Conservation (phyloP, 2,888 invertebrate genomes). For the Strigamia transsilvanica region DNA sequence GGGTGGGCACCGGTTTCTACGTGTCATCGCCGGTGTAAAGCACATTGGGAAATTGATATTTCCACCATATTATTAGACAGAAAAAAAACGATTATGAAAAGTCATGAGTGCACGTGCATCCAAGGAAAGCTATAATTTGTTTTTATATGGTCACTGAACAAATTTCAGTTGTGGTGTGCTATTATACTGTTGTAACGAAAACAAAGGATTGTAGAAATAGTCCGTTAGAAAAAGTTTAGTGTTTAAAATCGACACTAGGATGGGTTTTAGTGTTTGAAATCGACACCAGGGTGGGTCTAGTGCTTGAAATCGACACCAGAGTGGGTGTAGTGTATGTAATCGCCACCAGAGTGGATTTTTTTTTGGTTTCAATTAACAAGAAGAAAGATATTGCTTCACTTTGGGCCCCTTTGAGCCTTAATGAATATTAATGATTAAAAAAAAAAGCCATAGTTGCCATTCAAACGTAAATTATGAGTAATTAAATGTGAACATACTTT, state of each 20-base stretch:
- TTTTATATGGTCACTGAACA: neutral
- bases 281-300: too few relatives aligned
- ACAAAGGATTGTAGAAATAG: too few relatives aligned
- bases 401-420: neutral
- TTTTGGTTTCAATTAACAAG: too few relatives aligned
- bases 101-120: neutral
- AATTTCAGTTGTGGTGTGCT: neutral
- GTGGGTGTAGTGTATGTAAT: too few relatives aligned
- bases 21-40: neutral
- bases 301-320: too few relatives aligned
- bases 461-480: conserved; percentile 32
- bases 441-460: neutral
- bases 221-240: too few relatives aligned
- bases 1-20: neutral
- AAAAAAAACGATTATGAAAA: neutral
- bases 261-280: too few relatives aligned
- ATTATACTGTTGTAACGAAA: too few relatives aligned
- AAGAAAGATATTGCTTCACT: too few relatives aligned
- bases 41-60: neutral
- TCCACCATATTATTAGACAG: neutral
- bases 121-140: neutral
- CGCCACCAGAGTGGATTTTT: neutral
- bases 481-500: neutral
- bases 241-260: too few relatives aligned
- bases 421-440: conserved; percentile 14